These are phyloP conservation scores for Lucilia cuprina DNA, from an alignment of 1,140 invertebrate species.

Conservation along the genomic window DNA sequence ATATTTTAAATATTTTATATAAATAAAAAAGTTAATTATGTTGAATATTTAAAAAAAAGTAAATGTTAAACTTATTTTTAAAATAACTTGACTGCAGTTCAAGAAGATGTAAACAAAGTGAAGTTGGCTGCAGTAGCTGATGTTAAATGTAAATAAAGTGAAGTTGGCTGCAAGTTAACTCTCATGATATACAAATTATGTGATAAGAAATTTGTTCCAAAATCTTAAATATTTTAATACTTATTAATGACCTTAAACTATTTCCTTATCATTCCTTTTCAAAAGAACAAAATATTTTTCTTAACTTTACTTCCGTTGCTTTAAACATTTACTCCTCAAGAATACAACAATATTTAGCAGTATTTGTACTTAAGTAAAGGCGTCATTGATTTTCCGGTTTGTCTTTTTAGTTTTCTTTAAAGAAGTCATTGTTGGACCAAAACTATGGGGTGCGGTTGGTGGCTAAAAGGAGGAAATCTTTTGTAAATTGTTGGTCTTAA, in stretches of 20 bases:
- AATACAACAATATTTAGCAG: neutral
- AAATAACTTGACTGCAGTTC: too few relatives aligned
- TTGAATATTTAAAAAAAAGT: too few relatives aligned
- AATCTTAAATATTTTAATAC: slow-evolving; percentile 12
- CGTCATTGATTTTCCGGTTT: neutral
- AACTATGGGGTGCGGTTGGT: neutral
- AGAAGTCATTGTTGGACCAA: neutral
- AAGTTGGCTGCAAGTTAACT: too few relatives aligned
- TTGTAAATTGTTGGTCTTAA: neutral
- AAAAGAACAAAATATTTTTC: neutral
- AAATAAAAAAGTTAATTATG: too few relatives aligned
- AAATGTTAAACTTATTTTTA: too few relatives aligned
- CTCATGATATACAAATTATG: too few relatives aligned
- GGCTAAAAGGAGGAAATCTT: neutral
- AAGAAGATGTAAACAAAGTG: too few relatives aligned
- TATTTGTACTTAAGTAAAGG: neutral
- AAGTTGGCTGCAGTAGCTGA: too few relatives aligned
- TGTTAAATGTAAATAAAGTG: too few relatives aligned
- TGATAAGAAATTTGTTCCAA: too few relatives aligned
- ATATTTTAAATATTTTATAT: too few relatives aligned
- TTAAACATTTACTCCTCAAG: neutral
- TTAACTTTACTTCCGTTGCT: neutral
- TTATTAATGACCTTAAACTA: neutral
- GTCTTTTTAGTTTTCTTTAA: neutral
- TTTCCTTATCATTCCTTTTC: neutral